Evolutionary conservation across 2,797 vertebrate genomes (phyloP).

Genomic region (Triplophysa yarkandensis): DNA sequence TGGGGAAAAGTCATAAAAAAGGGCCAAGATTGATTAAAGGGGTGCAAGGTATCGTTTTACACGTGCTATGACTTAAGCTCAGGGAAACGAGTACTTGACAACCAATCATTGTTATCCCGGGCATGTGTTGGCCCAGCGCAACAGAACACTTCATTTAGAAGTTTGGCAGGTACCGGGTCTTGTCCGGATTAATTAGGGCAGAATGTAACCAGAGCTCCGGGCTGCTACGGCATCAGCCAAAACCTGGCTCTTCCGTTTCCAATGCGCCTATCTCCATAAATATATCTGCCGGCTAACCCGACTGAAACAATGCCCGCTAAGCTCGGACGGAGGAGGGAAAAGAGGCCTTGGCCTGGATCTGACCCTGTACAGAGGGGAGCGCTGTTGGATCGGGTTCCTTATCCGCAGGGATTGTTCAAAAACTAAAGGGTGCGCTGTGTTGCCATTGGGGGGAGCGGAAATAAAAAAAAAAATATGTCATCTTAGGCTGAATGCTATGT

Average conservation of each 20-base stretch:
- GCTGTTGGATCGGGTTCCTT: constrained; percentile 63
- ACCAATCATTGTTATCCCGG: constrained; percentile 60
- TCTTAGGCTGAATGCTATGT: background rate
- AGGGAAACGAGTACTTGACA: constrained; percentile 68
- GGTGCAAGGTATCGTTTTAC: constrained; percentile 59
- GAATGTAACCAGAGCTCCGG: constrained; percentile 69
- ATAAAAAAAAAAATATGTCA: too few relatives aligned
- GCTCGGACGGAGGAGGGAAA: constrained; percentile 41
- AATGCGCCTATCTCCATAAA: constrained; percentile 71
- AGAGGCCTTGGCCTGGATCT: constrained; percentile 63
- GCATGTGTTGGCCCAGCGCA: constrained; percentile 62
- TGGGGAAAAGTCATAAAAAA: constrained; percentile 13
- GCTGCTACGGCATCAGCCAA: constrained; percentile 66
- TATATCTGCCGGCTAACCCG: constrained; percentile 71
- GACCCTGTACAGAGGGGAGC: constrained; percentile 65
- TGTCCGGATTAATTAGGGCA: constrained; percentile 75
- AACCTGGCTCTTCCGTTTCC: constrained; percentile 68
- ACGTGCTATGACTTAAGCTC: constrained; percentile 55
- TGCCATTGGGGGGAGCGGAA: constrained; percentile 8
- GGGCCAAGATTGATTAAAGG: constrained; percentile 48
- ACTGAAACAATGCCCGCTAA: constrained; percentile 63
- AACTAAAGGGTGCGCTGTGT: background rate
- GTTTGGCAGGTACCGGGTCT: constrained; percentile 68
- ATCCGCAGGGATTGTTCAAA: constrained; percentile 13
- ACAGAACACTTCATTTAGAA: constrained; percentile 68